A percentile compares a stretch with the other conserved stretches of the same genome.
These are phyloP conservation scores for Octonoba sinensis DNA, from an alignment of 2,888 invertebrate species.

Conservation along the genomic window DNA sequence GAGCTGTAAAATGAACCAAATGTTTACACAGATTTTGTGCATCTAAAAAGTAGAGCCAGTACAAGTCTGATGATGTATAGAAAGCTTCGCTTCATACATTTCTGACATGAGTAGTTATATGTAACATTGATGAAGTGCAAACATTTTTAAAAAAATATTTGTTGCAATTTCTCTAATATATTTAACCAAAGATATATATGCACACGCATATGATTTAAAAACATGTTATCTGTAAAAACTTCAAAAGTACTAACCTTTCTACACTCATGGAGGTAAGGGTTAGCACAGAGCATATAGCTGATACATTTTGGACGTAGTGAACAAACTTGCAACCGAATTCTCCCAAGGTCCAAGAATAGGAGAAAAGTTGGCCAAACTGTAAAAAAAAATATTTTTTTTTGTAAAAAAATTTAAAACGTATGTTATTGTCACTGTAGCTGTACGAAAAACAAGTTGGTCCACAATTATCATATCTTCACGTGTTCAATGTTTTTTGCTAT, in stretches of 20 bases:
- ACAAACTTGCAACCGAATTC: conserved; percentile 78
- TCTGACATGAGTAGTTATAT: no score
- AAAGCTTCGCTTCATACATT: no score
- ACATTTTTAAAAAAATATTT: not conserved
- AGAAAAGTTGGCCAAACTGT: conserved; percentile 79
- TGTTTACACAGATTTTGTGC: no score
- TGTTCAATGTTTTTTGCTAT: no score
- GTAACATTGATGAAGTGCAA: no score
- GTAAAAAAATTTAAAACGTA: not conserved
- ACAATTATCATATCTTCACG: no score
- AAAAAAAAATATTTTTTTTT: conserved; percentile 59
- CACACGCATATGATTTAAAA: no score
- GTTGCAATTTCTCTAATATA: not conserved
- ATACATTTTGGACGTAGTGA: conserved; percentile 81
- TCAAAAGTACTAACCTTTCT: conserved; percentile 76
- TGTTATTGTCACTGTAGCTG: not conserved
- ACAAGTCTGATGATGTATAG: no score
- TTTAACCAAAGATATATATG: not conserved
- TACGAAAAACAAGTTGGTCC: no score
- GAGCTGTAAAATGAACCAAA: no score
- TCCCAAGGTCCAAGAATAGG: conserved; percentile 80
- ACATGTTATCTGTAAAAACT: no score
- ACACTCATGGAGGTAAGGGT: conserved; percentile 81
- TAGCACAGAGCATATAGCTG: conserved; percentile 80
- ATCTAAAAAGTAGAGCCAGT: no score